Percentiles rank a stretch among this genome's conserved stretches.
Evolutionary conservation across 53 echinoderm and acorn worm species (phyloP).

Genomic region (Actinopyga echinites): DNA sequence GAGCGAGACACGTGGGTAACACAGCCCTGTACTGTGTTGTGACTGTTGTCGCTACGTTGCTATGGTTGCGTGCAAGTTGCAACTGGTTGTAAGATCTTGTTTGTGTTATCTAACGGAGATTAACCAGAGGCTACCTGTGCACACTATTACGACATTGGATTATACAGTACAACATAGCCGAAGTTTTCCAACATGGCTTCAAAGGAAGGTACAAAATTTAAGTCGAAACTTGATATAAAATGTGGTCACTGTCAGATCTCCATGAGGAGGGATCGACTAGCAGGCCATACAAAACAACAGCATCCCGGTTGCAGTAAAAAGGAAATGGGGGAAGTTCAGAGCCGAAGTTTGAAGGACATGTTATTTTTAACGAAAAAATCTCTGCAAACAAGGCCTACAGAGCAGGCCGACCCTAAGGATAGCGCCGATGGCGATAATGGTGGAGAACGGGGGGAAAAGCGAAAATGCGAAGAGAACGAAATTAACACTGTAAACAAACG

Average conservation of each 20-base stretch:
- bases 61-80: too few relatives aligned
- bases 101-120: too few relatives aligned
- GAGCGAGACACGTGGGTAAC: too few relatives aligned
- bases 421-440: neutral
- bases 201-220: neutral
- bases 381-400: neutral
- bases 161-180: too few relatives aligned
- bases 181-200: too few relatives aligned
- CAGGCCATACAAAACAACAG: neutral
- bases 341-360: neutral
- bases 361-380: neutral
- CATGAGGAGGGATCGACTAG: constrained; percentile 8
- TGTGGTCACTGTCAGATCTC: neutral
- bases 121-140: too few relatives aligned
- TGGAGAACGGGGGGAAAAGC: neutral
- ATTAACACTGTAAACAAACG: neutral
- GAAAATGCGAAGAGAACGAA: neutral
- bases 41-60: too few relatives aligned
- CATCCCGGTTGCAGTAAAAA: neutral
- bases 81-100: too few relatives aligned
- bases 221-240: neutral
- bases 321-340: neutral
- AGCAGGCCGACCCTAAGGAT: too few relatives aligned
- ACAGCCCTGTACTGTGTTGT: too few relatives aligned
- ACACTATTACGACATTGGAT: too few relatives aligned